Conservation (phyloP, 2,113 vertebrate species). For the Heteronetta atricapilla region DNA sequence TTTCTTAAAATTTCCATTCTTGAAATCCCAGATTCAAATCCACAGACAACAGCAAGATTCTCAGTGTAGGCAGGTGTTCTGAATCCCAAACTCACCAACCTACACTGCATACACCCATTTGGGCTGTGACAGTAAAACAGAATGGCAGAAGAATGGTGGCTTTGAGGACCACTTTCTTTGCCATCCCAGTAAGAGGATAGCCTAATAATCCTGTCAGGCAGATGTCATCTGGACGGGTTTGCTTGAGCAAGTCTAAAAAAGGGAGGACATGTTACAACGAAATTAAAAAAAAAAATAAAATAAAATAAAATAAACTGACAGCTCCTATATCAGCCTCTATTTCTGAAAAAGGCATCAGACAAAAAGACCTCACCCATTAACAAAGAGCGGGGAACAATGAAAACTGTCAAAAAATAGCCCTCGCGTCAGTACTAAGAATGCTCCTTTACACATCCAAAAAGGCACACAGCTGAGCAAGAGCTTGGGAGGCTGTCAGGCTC, state of each 20-base stretch:
- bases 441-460: slow-evolving; percentile 1
- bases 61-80: background rate
- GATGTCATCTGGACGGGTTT: background rate
- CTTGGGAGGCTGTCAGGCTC: background rate
- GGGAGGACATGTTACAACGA: background rate
- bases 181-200: background rate
- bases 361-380: slow-evolving; percentile 3
- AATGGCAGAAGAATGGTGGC: background rate
- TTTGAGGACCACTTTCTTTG: background rate
- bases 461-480: background rate
- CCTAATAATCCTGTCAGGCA: background rate
- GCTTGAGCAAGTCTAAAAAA: background rate
- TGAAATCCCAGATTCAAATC: background rate
- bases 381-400: slow-evolving; percentile 16
- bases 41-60: background rate
- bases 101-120: background rate
- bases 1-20: background rate
- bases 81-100: background rate
- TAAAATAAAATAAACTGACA: background rate
- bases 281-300: background rate
- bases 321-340: background rate
- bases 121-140: background rate
- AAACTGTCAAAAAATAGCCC: slow-evolving; percentile 39
- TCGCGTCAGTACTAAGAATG: background rate
- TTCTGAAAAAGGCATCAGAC: slow-evolving; percentile 33